A percentile compares a stretch with the other conserved stretches of the same genome.
Evolutionary conservation across 2,888 invertebrate genomes (phyloP).

Genomic region (Cyaniris semiargus): DNA sequence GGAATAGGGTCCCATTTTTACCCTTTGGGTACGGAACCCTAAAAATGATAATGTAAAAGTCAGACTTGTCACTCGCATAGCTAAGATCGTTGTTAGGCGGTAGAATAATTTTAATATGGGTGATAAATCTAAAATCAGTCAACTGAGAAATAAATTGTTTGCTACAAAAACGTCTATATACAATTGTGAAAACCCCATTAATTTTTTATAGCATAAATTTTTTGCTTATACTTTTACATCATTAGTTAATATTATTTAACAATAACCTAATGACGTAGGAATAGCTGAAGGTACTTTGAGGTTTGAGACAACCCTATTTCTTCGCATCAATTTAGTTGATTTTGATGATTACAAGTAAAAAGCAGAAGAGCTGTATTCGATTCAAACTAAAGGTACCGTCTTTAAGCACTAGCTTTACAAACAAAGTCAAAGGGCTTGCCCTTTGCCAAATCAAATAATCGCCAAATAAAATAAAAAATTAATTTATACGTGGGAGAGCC

Average conservation of each 20-base stretch:
- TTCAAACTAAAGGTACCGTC: neutral
- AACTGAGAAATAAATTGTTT: slow-evolving; percentile 6
- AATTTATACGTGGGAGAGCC: no score
- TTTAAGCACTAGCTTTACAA: slow-evolving; percentile 2
- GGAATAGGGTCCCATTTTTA: no score
- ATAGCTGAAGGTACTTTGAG: no score
- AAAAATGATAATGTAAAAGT: slow-evolving; percentile 10
- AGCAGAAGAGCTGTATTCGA: neutral
- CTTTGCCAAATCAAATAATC: slow-evolving; percentile 42
- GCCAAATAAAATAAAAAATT: no score
- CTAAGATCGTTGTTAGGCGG: neutral
- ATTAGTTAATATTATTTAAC: neutral
- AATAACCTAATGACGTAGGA: no score
- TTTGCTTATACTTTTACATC: neutral
- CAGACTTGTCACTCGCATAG: neutral
- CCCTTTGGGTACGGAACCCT: no score
- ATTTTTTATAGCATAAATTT: neutral
- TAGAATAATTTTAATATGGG: neutral
- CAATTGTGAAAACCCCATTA: neutral
- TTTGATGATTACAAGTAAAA: neutral
- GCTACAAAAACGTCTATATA: neutral
- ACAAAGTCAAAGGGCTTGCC: slow-evolving; percentile 30
- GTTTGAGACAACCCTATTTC: no score
- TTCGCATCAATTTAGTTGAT: neutral
- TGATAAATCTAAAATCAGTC: neutral